A percentile compares a stretch with the other conserved stretches of the same genome.
Conservation (phyloP, 2,797 vertebrate species). For the Eulemur rubriventer region DNA sequence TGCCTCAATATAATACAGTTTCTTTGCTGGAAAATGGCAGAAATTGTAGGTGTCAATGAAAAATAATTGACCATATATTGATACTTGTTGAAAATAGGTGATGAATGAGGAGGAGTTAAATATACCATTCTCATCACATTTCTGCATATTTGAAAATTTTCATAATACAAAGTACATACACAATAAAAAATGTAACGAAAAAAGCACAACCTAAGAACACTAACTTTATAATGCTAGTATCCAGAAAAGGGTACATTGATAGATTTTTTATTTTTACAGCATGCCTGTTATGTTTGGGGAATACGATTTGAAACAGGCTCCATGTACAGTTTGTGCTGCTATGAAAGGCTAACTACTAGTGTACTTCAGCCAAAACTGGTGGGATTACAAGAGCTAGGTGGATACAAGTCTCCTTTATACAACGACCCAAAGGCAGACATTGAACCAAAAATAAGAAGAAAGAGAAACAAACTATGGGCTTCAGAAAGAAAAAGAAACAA, state of each 20-base stretch:
- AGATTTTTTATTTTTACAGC: slow-evolving; percentile 26
- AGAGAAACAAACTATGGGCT: slow-evolving; percentile 66
- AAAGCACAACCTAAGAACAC: not conserved
- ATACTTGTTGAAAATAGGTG: not conserved
- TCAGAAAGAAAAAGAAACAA: slow-evolving; percentile 75
- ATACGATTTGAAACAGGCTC: not conserved
- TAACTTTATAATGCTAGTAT: not conserved
- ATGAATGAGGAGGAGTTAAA: not conserved
- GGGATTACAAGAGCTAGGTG: slow-evolving; percentile 48
- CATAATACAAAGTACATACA: not conserved
- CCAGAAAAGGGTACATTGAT: not conserved
- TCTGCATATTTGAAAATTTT: not conserved
- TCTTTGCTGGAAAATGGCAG: not conserved
- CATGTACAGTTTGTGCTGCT: not conserved
- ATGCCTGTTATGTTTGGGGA: not conserved
- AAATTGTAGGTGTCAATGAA: not conserved
- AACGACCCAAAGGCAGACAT: slow-evolving; percentile 51
- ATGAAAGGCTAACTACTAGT: not conserved
- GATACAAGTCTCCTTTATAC: slow-evolving; percentile 71
- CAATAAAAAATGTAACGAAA: not conserved
- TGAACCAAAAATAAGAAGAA: slow-evolving; percentile 73
- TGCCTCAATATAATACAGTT: not conserved
- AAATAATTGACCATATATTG: not conserved
- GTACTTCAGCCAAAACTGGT: not conserved
- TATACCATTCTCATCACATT: not conserved